Conservation (phyloP, 2,888 invertebrate species). For the Scaptomyza tumidula region DNA sequence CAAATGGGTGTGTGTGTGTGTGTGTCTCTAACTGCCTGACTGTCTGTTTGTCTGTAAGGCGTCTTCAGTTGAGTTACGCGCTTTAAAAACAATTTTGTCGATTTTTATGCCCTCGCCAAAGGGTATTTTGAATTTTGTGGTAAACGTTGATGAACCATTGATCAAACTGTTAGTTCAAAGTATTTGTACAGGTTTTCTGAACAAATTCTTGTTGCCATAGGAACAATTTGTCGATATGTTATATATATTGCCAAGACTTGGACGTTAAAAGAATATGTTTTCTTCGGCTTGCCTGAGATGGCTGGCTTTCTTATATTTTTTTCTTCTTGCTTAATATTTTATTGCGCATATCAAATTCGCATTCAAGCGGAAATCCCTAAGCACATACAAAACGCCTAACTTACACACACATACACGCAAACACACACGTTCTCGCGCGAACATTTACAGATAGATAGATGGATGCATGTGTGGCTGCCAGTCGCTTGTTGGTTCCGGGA, state of each 20-base stretch:
- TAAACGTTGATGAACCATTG: not conserved
- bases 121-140: not conserved
- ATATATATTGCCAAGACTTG: not conserved
- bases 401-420: slow-evolving; percentile 13
- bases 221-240: not conserved
- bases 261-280: slow-evolving; percentile 1
- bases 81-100: slow-evolving; percentile 77
- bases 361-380: slow-evolving; percentile 77
- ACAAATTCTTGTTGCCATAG: not conserved
- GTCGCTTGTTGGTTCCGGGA: slow-evolving; percentile 69
- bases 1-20: slow-evolving; percentile 13
- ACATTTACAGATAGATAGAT: slow-evolving; percentile 40
- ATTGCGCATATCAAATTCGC: slow-evolving; percentile 79
- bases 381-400: slow-evolving; percentile 65
- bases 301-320: not conserved
- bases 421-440: not conserved
- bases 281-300: not conserved
- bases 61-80: slow-evolving; percentile 66
- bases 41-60: slow-evolving; percentile 17
- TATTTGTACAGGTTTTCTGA: not conserved
- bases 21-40: slow-evolving; percentile 15
- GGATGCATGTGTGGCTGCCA: slow-evolving; percentile 71
- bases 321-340: slow-evolving; percentile 65
- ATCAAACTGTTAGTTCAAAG: too few species aligned
- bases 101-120: slow-evolving; percentile 33